Evolutionary conservation across 2,888 invertebrate species (phyloP), one percentile per base, ranked within the genome.

Genomic region (Plemyria rubiginata): DNA sequence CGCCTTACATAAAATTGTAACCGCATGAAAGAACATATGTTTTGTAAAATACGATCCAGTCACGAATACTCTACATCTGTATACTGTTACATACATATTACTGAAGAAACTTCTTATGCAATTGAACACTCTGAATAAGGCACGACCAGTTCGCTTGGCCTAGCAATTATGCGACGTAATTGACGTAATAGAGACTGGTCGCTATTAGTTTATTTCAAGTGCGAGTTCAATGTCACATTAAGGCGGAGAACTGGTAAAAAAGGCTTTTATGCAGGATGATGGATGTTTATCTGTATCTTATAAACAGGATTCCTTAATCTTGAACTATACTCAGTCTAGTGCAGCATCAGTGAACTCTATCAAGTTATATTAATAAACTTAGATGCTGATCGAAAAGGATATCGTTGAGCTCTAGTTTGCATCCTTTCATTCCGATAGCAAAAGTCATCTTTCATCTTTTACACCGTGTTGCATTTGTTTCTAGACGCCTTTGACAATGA

Each of bases 111-210:
- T 62, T 57, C 67, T 79, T 76, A 80, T 75, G 77, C 66, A 76
- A 78, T 69, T 65, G 62, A 64, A 62, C 54, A 64, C 66, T 66
- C 74, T 72, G 66, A 72, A 76, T 77, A 80, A 70, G 78, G 77
- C 58, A 54, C 66, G 69, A 74, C 71, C 62, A 69, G 75, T 72
- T 57, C 53, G 57, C 66, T 72, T 69, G 63, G 72, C 73, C 72
- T 71, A 77, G 78, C 79, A 79, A 82, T 85, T 85, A 82, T 79
- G 75, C 76, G 73, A 72, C 77, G 79, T 87, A 88, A 87, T 85
- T 85, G 86, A 87, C 81, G 86, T 86, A 87, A 88, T 80, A 72
- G 60, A 75, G 77, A 84, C 87, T 78, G 80, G 86, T 85, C 79
- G 71, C 61, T 73, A 70, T 72, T 70, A 68, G 68, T 60, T 53